Conservation (phyloP, 2,113 vertebrate species). For the Ivindomyrus marchei region DNA sequence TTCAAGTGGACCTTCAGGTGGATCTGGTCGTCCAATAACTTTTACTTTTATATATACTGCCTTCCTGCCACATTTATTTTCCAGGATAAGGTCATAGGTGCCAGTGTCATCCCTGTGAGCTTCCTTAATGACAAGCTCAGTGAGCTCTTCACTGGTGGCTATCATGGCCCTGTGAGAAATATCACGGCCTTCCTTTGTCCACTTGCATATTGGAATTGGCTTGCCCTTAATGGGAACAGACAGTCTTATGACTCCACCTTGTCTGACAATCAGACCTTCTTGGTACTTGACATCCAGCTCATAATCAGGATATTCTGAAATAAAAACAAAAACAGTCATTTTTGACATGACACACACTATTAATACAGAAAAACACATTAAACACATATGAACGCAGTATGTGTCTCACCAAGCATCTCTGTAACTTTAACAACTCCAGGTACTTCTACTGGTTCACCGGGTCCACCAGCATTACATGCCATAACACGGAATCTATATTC, state of each 20-base stretch:
- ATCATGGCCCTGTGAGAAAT: slow-evolving; percentile 92
- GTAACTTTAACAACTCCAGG: slow-evolving; percentile 92
- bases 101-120: slow-evolving; percentile 91
- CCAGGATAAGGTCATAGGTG: slow-evolving; percentile 86
- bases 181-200: slow-evolving; percentile 97
- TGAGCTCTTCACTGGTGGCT: slow-evolving; percentile 82
- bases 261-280: slow-evolving; percentile 86
- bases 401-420: slow-evolving; percentile 90
- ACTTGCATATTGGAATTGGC: slow-evolving; percentile 88
- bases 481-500: slow-evolving; percentile 93
- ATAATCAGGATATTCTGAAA: slow-evolving; percentile 87
- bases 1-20: slow-evolving; percentile 91
- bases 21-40: slow-evolving; percentile 89
- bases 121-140: slow-evolving; percentile 96
- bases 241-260: slow-evolving; percentile 86
- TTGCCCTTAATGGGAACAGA: slow-evolving; percentile 95
- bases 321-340: neutral
- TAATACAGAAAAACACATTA: neutral
- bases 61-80: slow-evolving; percentile 98
- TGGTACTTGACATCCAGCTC: slow-evolving; percentile 84
- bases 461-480: slow-evolving; percentile 89
- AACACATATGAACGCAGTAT: neutral
- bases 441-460: slow-evolving; percentile 90
- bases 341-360: neutral
- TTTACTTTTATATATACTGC: slow-evolving; percentile 92